Base-by-base conservation (phyloP, 2,797 vertebrate species). In the Moxostoma hubbsi region DNA sequence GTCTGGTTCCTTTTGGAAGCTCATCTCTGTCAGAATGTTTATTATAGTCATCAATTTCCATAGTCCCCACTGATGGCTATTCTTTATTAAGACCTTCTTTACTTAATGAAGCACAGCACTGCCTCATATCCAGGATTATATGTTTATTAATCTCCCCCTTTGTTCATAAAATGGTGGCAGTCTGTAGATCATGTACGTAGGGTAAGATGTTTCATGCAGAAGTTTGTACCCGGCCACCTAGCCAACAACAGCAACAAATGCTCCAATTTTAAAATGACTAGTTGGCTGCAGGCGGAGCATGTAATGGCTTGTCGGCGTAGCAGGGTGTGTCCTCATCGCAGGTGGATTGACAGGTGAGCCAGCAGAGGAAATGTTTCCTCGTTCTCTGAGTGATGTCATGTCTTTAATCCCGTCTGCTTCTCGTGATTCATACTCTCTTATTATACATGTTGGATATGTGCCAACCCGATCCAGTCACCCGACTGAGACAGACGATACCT, bases 301-400 rank as follows among this genome's bases (percentile, higher is more conserved):
- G 66, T 75, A 16, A 49, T n/a, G 24, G 16, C 46, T 13, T 58
- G 61, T 24, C 46, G 5, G 50, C 46, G 8, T 18, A 57, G 36
- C 66, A 63, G 50, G 73, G 72, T 79, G 62, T 50, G 72, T 72
- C 46, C 12, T 12, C 24, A 9, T 66, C 45, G 69, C 49, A 57
- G 55, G 65, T 78, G 78, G 77, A 5, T 62, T 66, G 58, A 62
- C 78, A 79, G 78, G 73, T 79, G 63, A 75, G 72, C n/a, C 16
- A 13, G 73, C n/a, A 7, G 57, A 78, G 49, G 50, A 73, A 76
- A 46, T 43, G 18, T 53, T 79, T 73, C 49, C 62, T 79, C 43
- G 8, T 65, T 6, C 57, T 75, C 77, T 81, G 54, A 67, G 45
- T 68, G 79, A 76, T 75, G 79, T 79, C 73, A 76, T 70, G 9